Percentiles rank a stretch among this genome's conserved stretches.
Conservation (phyloP, 2,888 invertebrate genomes). For the Augochlorella aurata region DNA sequence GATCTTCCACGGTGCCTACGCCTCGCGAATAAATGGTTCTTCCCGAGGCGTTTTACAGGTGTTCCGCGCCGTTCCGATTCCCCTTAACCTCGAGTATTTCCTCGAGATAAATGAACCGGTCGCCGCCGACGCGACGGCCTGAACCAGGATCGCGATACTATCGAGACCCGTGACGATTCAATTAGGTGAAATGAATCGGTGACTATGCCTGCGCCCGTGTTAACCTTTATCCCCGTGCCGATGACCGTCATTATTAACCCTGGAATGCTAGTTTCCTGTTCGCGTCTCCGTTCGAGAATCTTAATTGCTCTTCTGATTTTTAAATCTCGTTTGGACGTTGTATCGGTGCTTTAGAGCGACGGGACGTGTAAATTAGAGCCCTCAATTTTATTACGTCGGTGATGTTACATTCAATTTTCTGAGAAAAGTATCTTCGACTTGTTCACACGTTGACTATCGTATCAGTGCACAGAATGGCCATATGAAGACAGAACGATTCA, state of each 20-base stretch:
- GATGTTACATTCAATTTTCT: too few relatives aligned
- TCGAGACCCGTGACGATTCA: constrained; percentile 16
- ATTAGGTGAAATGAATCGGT: constrained; percentile 18
- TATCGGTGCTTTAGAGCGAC: background rate
- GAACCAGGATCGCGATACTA: background rate
- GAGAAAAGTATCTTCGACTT: too few relatives aligned
- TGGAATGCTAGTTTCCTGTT: background rate
- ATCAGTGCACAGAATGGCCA: too few relatives aligned
- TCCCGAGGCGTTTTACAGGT: constrained; percentile 23
- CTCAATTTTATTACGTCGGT: background rate
- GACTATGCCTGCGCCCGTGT: constrained; percentile 21
- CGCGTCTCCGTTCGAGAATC: background rate
- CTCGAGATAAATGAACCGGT: constrained; percentile 14
- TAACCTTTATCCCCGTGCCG: constrained; percentile 14
- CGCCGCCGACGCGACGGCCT: constrained; percentile 6
- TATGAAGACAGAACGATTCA: too few relatives aligned
- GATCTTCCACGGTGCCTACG: background rate
- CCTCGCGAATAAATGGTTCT: constrained; percentile 16
- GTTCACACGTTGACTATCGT: too few relatives aligned
- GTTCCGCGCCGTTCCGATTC: background rate
- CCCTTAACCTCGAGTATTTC: constrained; percentile 3
- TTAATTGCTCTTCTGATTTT: background rate
- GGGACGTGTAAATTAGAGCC: background rate
- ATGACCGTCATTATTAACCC: background rate
- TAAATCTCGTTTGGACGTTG: background rate